Conservation (phyloP, 2,888 invertebrate species). For the Scaptomyza caliginosa region DNA sequence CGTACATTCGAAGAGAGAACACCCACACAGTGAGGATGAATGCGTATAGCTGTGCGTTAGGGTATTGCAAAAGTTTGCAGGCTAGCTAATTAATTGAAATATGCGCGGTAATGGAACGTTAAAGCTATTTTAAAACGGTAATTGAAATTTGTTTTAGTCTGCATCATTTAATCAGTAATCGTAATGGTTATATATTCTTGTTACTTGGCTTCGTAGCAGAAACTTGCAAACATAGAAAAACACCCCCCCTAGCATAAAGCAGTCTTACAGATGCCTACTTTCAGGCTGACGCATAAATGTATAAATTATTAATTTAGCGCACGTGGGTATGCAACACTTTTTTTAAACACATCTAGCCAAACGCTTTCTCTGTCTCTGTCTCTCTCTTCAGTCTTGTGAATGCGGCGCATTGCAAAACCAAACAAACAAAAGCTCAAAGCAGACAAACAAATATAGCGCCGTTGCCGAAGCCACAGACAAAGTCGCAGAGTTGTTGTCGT, state of each 20-base stretch:
- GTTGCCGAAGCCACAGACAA: slow-evolving; percentile 11
- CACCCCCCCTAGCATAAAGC: neutral
- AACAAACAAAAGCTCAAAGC: slow-evolving; percentile 48
- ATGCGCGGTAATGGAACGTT: neutral
- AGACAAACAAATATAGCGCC: slow-evolving; percentile 55
- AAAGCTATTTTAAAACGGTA: slow-evolving; percentile 21
- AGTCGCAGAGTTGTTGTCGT: slow-evolving; percentile 20
- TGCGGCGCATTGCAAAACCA: slow-evolving; percentile 13
- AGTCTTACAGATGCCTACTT: slow-evolving; percentile 24
- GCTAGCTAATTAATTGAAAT: slow-evolving; percentile 46
- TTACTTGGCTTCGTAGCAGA: neutral
- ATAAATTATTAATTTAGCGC: slow-evolving; percentile 10
- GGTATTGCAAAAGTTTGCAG: slow-evolving; percentile 24
- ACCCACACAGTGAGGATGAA: neutral
- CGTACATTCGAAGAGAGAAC: slow-evolving; percentile 25
- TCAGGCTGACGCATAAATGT: slow-evolving; percentile 9
- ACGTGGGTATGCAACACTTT: slow-evolving; percentile 40
- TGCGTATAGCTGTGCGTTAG: slow-evolving; percentile 27
- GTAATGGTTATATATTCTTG: neutral
- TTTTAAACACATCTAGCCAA: neutral
- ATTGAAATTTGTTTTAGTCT: slow-evolving; percentile 23
- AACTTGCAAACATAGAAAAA: neutral
- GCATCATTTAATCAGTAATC: neutral
- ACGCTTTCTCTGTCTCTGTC: neutral
- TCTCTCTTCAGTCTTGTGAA: neutral